These are phyloP conservation scores for Mastomys natalensis DNA, from an alignment of 2,113 vertebrate species.

Conservation along the genomic window DNA sequence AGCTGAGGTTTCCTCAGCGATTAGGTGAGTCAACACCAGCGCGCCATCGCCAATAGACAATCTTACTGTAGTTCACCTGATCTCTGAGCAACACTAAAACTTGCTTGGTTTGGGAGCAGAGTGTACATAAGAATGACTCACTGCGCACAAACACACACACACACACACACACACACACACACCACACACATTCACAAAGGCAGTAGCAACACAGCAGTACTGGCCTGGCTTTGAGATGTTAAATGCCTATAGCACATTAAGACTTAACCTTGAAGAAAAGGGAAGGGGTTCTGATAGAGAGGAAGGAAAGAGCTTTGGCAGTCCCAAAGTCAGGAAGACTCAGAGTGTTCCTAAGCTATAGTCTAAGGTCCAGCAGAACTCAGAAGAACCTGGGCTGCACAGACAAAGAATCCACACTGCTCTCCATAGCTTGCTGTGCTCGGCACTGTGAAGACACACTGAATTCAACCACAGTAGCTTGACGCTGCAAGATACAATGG, in stretches of 20 bases:
- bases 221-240: background rate
- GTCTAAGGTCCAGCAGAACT: background rate
- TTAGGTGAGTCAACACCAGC: background rate
- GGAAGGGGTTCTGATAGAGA: background rate
- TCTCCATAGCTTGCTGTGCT: background rate
- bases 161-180: too few relatives aligned
- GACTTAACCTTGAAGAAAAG: background rate
- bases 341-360: background rate
- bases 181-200: background rate
- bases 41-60: background rate
- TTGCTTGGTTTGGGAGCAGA: background rate
- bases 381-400: background rate
- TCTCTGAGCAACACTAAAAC: background rate
- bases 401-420: too few relatives aligned
- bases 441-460: background rate
- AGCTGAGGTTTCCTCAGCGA: background rate
- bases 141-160: too few relatives aligned
- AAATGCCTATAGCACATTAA: background rate
- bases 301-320: background rate
- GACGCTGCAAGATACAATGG: background rate
- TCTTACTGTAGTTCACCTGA: background rate
- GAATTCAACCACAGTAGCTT: background rate
- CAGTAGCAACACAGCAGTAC: background rate
- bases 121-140: background rate
- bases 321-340: background rate